Evolutionary conservation across 2,113 vertebrate species (phyloP), one percentile per base, ranked within the genome.

Genomic region (Synodontis membranacea): DNA sequence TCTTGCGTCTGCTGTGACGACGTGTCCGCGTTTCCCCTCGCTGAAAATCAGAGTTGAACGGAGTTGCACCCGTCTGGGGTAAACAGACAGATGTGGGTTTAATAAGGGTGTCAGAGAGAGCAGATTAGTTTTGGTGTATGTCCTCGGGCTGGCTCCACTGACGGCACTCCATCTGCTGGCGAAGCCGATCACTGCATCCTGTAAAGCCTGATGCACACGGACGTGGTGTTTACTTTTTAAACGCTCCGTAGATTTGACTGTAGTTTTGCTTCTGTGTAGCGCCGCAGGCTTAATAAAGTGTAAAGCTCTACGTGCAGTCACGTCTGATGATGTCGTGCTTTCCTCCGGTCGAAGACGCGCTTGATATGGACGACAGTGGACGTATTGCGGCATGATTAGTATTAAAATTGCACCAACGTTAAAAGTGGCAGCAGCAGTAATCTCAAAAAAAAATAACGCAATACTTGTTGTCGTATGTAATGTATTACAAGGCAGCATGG

Each of bases 401-500:
- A 92, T 89, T 91, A 87, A 82, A 86, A 86, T 88, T 92, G 92
- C 91, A 87, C 88, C 79, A 87, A 90, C 93, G 94, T 94, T 94
- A 94, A 93, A 94, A 94, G 91, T 93, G 93, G 92, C 93, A 93
- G 93, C 42, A 89, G 93, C 92, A 93, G 92, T 93, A 93, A 92
- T 91, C 86, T 90, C 86, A 91, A 54, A 66, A 85, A 88, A 76
- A 79, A 75, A 75, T 82, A n/a, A n/a, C n/a, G 58, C 91, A 89
- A 89, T 72, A 87, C 91, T 91, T 92, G 91, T 92, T 86, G 85
- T 81, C 74, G 50, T 86, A 82, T 60, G 42, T 81, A 92, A 92
- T 92, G 92, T 94, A 93, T 94, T 94, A 93, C 93, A 92, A 92
- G 94, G 94, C 94, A 93, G 93, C 46, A 92, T 95, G 93, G 92